Evolutionary conservation across 2,113 vertebrate species (phyloP), one percentile per base, ranked within the genome.

Genomic region (Bos javanicus): DNA sequence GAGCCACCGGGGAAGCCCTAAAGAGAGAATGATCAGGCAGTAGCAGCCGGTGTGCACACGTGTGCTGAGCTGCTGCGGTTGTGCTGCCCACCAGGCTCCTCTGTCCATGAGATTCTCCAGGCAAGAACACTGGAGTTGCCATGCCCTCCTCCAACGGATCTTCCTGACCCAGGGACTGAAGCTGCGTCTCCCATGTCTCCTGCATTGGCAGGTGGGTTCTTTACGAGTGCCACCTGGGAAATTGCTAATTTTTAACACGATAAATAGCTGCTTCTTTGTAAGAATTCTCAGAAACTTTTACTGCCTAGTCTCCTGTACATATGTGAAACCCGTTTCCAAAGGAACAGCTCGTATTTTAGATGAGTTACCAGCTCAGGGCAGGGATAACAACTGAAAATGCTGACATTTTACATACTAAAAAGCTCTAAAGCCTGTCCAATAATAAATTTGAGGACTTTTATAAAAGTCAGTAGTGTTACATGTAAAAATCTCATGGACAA

Each of bases 41-140:
- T 2, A 74, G 71, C 5, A 43, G 36, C 25, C 1, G 1, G 11
- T 13, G 19, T 0, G 11, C 0, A 43, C 71, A 14, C 0, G 36
- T 1, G 6, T 26, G 71, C 21, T 3, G 5, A 43, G 36, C 1
- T 2, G 21, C 71, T 43, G 13, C 21, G 4, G 23, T 3, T 6
- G 3, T 25, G 36, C 36, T 2, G 23, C 36, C 71, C 1, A 11
- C 71, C 60, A 62, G 13, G 71, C 71, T 7, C 71, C 71, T 76
- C 71, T 25, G 71, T 26, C 71, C 36, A 2, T 7, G 36, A 23
- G 71, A 26, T 23, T 25, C 71, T 74, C 36, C 67, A 74, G 36
- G 36, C 71, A 74, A 67, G 71, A 39, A 74, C 19, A 43, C 71
- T 43, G 71, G 36, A 76, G 71, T 14, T 43, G 71, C 36, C 71